phyloP scores from a whole-genome alignment of 2,888 invertebrate genomes.

The Disparrhopalites patrizii region DNA sequence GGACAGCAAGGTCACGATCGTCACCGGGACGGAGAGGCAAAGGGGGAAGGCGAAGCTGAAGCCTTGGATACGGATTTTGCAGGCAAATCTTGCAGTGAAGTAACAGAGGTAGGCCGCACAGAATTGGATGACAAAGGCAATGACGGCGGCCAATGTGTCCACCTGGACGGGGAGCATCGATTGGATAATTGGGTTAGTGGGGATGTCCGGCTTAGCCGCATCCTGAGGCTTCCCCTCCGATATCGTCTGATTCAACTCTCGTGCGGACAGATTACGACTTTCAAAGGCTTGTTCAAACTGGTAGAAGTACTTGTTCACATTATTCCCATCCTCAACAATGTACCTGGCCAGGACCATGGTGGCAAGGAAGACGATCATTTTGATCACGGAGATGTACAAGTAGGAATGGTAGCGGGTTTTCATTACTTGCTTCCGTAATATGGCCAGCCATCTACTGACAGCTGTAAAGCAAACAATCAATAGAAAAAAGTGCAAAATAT shows the following conservation, averaged over 20 bases:
- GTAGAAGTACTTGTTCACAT: slow-evolving; percentile 49
- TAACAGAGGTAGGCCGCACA: slow-evolving; percentile 52
- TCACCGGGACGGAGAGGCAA: slow-evolving; percentile 51
- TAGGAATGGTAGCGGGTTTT: slow-evolving; percentile 68
- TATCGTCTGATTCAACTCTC: slow-evolving; percentile 37
- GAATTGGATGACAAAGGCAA: slow-evolving; percentile 50
- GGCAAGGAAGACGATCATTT: slow-evolving; percentile 67
- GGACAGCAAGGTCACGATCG: slow-evolving; percentile 49
- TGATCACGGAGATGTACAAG: slow-evolving; percentile 68
- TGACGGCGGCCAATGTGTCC: slow-evolving; percentile 30
- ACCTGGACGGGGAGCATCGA: not conserved
- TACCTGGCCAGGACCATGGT: slow-evolving; percentile 61
- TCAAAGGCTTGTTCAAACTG: slow-evolving; percentile 46
- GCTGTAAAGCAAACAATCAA: slow-evolving; percentile 14
- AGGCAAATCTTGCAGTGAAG: slow-evolving; percentile 55
- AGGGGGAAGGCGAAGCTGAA: slow-evolving; percentile 54
- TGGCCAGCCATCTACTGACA: slow-evolving; percentile 50
- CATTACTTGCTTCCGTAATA: slow-evolving; percentile 59
- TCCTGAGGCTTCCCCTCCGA: not conserved
- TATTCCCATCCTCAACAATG: slow-evolving; percentile 49
- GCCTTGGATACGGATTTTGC: slow-evolving; percentile 55
- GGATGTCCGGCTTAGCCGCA: not conserved
- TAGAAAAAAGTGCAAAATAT: too few species aligned
- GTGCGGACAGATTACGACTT: slow-evolving; percentile 49
- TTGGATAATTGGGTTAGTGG: not conserved